phyloP scores from a whole-genome alignment of 1,140 invertebrate species.

The Panagrolaimus sp. region DNA sequence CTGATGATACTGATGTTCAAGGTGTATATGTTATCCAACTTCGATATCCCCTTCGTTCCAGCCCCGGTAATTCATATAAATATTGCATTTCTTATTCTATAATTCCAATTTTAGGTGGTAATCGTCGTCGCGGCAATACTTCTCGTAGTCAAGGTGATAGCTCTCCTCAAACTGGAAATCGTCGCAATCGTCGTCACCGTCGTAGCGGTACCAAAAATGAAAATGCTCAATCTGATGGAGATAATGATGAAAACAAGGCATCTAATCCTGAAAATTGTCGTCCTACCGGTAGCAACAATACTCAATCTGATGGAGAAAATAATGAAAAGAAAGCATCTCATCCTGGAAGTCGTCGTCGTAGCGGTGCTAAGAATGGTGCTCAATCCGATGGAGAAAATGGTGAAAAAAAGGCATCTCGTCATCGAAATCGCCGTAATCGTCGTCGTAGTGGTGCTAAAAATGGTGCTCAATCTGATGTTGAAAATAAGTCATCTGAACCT shows the following conservation, averaged over 20 bases:
- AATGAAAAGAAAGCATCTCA: too few species aligned
- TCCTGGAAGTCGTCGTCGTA: background rate
- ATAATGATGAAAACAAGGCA: background rate
- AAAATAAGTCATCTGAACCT: too few species aligned
- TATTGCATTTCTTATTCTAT: background rate
- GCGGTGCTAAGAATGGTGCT: too few species aligned
- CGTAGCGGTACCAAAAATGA: background rate
- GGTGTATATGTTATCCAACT: slow-evolving; percentile 21
- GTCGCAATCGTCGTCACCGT: background rate
- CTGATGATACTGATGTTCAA: slow-evolving; percentile 35
- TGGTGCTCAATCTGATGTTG: too few species aligned
- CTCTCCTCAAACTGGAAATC: background rate
- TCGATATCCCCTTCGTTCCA: background rate
- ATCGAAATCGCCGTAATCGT: too few species aligned
- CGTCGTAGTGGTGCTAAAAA: background rate
- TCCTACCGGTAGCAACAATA: background rate
- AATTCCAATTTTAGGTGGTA: background rate
- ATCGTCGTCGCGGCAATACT: background rate
- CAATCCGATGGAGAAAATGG: too few species aligned
- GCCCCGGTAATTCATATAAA: background rate
- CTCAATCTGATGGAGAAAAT: background rate
- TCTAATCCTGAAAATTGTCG: background rate
- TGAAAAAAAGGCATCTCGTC: too few species aligned
- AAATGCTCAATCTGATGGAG: background rate
- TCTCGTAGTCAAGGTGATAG: background rate